Conservation (phyloP, 2,113 vertebrate species). For the Capreolus pygargus region DNA sequence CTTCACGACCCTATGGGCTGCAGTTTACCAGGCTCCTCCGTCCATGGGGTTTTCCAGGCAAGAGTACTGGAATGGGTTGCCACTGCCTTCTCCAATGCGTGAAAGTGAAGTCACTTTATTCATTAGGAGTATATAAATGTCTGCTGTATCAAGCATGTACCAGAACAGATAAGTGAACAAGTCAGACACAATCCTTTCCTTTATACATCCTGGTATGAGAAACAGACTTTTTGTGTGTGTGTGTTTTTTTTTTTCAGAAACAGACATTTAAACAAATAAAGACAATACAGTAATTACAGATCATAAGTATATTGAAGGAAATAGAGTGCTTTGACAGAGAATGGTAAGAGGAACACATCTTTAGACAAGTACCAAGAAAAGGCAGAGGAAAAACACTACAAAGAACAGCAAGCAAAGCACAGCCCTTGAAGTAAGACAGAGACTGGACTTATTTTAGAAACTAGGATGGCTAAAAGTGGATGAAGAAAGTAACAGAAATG, state of each 20-base stretch:
- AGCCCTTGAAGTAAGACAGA: background rate
- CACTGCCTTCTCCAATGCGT: too few relatives aligned
- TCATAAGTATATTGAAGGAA: background rate
- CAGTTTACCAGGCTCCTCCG: too few relatives aligned
- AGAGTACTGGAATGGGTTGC: too few relatives aligned
- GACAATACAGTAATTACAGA: background rate
- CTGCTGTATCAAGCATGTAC: background rate
- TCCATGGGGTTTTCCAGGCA: too few relatives aligned
- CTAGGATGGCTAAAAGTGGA: background rate
- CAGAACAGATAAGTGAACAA: background rate
- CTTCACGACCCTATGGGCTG: too few relatives aligned
- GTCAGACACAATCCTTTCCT: background rate
- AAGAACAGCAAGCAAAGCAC: background rate
- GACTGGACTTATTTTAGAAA: constrained; percentile 11
- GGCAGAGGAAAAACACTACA: background rate
- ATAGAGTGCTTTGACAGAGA: background rate
- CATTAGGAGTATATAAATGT: background rate
- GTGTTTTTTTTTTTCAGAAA: background rate
- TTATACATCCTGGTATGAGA: background rate
- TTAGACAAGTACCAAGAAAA: background rate
- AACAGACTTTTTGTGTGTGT: background rate
- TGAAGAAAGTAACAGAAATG: background rate
- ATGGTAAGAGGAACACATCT: background rate
- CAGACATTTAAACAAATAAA: background rate
- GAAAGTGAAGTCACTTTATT: background rate